Evolutionary conservation across 92 coral and sea anemone species (phyloP).

Genomic region (Epizoanthus illoricatus): DNA sequence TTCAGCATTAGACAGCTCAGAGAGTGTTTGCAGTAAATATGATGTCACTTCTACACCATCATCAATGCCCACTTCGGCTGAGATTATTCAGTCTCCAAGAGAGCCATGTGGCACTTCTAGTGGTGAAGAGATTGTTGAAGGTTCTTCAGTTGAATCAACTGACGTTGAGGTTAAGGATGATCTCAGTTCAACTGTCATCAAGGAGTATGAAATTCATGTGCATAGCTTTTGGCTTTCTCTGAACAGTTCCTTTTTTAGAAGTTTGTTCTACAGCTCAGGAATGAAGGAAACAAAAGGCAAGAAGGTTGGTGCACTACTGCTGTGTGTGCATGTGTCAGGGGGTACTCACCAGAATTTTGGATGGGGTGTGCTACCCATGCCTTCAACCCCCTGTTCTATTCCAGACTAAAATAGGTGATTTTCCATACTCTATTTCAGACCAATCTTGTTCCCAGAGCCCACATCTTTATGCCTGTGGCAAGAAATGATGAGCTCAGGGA

Average conservation of each 20-base stretch:
- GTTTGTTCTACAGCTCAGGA: constrained; percentile 84
- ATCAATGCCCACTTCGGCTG: not conserved
- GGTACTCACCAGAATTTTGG: too few relatives aligned
- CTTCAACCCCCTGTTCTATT: too few relatives aligned
- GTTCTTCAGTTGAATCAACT: not conserved
- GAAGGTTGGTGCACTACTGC: constrained; percentile 48
- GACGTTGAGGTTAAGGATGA: constrained; percentile 4
- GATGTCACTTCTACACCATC: not conserved
- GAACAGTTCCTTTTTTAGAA: constrained; percentile 82
- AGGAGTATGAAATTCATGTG: constrained; percentile 71
- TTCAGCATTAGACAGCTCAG: constrained; percentile 14
- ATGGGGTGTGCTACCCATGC: too few relatives aligned
- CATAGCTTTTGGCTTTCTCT: constrained; percentile 90
- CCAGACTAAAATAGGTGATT: too few relatives aligned
- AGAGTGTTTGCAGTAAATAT: not conserved
- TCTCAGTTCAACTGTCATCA: constrained; percentile 51
- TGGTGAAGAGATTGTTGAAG: constrained; percentile 7
- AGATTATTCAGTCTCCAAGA: not conserved
- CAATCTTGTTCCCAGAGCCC: too few relatives aligned
- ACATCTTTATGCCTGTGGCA: too few relatives aligned
- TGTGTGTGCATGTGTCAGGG: too few relatives aligned
- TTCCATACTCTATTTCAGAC: too few relatives aligned
- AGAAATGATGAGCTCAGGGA: too few relatives aligned
- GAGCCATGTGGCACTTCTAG: not conserved
- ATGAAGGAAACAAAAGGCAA: constrained; percentile 83